phyloP scores from a whole-genome alignment of 2,113 vertebrate genomes.

The Tetrax tetrax region DNA sequence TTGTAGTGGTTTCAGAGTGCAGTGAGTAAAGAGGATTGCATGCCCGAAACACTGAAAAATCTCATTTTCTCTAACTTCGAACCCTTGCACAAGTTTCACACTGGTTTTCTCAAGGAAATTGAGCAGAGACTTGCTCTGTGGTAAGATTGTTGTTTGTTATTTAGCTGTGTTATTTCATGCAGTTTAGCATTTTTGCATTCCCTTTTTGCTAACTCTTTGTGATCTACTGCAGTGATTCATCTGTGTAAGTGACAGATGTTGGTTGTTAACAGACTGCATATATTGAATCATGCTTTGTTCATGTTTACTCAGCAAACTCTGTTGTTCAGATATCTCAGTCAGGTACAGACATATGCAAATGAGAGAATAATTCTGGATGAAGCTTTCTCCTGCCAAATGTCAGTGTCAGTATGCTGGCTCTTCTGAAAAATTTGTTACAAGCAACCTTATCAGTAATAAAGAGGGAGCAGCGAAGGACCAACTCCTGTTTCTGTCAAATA shows the following conservation, averaged over 20 bases:
- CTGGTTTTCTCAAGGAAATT: constrained; percentile 95
- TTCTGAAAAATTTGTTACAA: background rate
- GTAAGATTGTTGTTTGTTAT: constrained; percentile 76
- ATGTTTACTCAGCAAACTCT: background rate
- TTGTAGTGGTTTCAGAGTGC: constrained; percentile 88
- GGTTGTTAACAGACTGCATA: background rate
- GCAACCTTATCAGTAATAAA: background rate
- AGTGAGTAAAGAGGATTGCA: constrained; percentile 85
- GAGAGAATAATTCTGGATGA: background rate
- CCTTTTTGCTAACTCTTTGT: background rate
- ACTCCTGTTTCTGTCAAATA: background rate
- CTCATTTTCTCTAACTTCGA: constrained; percentile 90
- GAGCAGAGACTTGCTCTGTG: constrained; percentile 93
- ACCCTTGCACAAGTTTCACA: constrained; percentile 94
- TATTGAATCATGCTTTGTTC: background rate
- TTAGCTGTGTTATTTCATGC: background rate
- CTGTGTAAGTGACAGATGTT: background rate
- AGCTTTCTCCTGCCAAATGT: constrained; percentile 19
- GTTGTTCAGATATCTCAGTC: background rate
- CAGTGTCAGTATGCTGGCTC: background rate
- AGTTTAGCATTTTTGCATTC: background rate
- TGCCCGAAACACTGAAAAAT: constrained; percentile 87
- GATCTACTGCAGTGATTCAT: background rate
- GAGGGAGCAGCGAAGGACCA: background rate
- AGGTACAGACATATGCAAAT: background rate